These are phyloP conservation scores for Itoplectis maculator DNA, from an alignment of 2,888 invertebrate species.

Conservation along the genomic window DNA sequence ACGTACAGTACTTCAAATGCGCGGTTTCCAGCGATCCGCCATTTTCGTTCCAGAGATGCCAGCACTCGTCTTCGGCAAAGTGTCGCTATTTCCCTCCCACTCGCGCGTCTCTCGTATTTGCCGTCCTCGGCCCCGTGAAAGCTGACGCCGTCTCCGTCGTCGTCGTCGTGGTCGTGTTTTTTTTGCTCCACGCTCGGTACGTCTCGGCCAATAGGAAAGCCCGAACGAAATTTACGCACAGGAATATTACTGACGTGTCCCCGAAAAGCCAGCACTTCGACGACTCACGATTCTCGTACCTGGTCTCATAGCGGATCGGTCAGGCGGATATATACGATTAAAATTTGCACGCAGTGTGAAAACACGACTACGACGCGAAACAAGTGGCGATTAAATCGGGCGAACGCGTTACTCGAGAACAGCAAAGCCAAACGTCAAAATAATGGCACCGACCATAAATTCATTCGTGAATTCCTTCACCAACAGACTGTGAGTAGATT, in stretches of 20 bases:
- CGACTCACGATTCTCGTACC: constrained; percentile 78
- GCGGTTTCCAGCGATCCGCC: constrained; percentile 11
- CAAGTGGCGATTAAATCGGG: not conserved
- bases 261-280: constrained; percentile 74
- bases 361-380: constrained; percentile 58
- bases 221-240: constrained; percentile 76
- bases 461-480: constrained; percentile 90
- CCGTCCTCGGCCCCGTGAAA: constrained; percentile 70
- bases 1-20: not conserved
- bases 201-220: constrained; percentile 75
- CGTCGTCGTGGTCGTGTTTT: not conserved
- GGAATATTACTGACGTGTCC: constrained; percentile 84
- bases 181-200: constrained; percentile 62
- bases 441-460: constrained; percentile 87
- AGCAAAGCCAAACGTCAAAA: constrained; percentile 56
- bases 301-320: too few relatives aligned
- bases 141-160: constrained; percentile 72
- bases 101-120: constrained; percentile 20
- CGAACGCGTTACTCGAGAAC: not conserved
- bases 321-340: too few relatives aligned
- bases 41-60: constrained; percentile 55
- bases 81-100: constrained; percentile 35
- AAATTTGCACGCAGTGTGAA: constrained; percentile 73
- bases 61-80: constrained; percentile 54
- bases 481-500: constrained; percentile 88